phyloP scores from a whole-genome alignment of 37 sponge, comb jelly and placozoan species.

The Halisarca cf. caerulea region DNA sequence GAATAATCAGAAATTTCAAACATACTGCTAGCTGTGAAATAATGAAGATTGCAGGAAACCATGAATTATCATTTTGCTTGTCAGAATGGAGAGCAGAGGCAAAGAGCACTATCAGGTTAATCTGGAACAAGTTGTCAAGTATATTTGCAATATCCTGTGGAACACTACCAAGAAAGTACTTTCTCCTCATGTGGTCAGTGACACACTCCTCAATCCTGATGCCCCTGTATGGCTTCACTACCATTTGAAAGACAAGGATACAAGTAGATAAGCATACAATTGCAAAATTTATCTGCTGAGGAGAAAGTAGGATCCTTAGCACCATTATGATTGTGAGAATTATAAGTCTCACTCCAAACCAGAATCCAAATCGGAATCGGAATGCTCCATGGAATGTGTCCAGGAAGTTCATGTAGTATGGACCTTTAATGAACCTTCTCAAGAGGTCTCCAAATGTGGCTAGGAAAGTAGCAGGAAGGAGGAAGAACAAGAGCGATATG shows the following conservation, averaged over 20 bases:
- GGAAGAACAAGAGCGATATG: not conserved
- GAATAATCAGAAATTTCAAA: not conserved
- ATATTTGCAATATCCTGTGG: not conserved
- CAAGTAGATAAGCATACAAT: not conserved
- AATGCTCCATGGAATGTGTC: slow-evolving; percentile 1
- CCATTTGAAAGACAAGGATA: not conserved
- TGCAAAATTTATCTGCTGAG: not conserved
- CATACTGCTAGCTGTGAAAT: not conserved
- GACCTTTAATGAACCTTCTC: not conserved
- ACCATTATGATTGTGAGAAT: not conserved
- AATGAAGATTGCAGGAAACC: not conserved
- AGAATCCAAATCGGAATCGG: not conserved
- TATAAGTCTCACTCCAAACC: not conserved
- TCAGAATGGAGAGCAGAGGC: too few relatives aligned
- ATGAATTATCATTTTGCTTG: too few relatives aligned
- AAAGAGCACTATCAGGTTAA: not conserved
- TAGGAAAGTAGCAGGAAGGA: slow-evolving; percentile 21
- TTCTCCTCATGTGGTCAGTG: not conserved
- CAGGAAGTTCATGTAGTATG: slow-evolving; percentile 7
- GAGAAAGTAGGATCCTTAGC: not conserved
- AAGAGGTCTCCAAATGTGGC: slow-evolving; percentile 16
- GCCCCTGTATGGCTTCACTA: not conserved
- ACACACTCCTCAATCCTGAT: not conserved
- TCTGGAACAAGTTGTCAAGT: not conserved
- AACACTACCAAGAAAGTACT: not conserved